Conservation (phyloP, 2,888 invertebrate species). For the Hylaea fasciaria region DNA sequence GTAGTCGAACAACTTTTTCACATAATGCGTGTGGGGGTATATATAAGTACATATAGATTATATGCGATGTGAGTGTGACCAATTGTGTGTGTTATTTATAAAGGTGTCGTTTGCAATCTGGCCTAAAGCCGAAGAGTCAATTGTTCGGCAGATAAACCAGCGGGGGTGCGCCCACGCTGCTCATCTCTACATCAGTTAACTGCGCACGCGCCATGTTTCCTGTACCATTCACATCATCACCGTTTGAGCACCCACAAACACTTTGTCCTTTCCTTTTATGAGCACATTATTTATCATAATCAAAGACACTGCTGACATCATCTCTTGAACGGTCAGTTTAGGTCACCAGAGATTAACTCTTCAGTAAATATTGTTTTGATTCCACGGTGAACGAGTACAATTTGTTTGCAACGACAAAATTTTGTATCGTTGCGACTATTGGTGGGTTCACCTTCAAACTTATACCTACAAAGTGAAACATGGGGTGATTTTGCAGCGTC, state of each 20-base stretch:
- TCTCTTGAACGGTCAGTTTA: slow-evolving; percentile 44
- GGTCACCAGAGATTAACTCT: slow-evolving; percentile 39
- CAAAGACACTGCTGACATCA: slow-evolving; percentile 58
- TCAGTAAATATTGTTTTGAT: slow-evolving; percentile 33
- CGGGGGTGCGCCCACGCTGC: slow-evolving; percentile 79
- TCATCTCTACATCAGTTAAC: slow-evolving; percentile 78
- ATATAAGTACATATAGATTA: no score
- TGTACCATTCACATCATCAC: slow-evolving; percentile 71
- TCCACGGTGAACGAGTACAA: slow-evolving; percentile 25
- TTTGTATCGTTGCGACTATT: slow-evolving; percentile 10
- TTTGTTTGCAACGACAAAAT: slow-evolving; percentile 15
- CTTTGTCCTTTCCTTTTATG: slow-evolving; percentile 59
- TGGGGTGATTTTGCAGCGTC: slow-evolving; percentile 28
- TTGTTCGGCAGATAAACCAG: slow-evolving; percentile 68
- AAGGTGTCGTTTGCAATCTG: slow-evolving; percentile 48
- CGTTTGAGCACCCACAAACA: slow-evolving; percentile 67
- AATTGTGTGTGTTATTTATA: slow-evolving; percentile 21
- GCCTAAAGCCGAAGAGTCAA: slow-evolving; percentile 59
- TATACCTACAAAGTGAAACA: slow-evolving; percentile 9
- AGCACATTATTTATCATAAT: slow-evolving; percentile 56
- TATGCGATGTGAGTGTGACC: slow-evolving; percentile 19
- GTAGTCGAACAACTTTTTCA: no score
- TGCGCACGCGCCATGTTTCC: slow-evolving; percentile 78
- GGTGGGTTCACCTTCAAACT: slow-evolving; percentile 27
- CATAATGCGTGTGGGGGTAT: no score